phyloP scores from a whole-genome alignment of 37 sponge, comb jelly and placozoan genomes.

The Tethya wilhelma region DNA sequence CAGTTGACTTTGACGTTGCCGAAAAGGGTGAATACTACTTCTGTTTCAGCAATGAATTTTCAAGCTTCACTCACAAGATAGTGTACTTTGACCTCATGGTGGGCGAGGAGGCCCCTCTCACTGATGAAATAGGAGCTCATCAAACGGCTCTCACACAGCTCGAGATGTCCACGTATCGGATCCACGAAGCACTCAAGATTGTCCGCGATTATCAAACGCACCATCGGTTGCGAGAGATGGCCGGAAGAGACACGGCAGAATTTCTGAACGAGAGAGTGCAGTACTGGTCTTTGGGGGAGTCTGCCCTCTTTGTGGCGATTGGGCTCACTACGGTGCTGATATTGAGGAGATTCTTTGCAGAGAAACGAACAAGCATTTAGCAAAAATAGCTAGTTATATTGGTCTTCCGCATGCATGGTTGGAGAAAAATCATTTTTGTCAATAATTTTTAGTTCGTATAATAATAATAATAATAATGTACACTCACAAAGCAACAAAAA shows the following conservation, averaged over 20 bases:
- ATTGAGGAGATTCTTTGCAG: constrained; percentile 91
- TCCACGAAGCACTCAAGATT: constrained; percentile 91
- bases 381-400: not conserved
- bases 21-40: constrained; percentile 85
- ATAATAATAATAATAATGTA: no score
- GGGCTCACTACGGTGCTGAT: constrained; percentile 86
- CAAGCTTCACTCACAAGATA: constrained; percentile 95
- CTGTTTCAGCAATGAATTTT: constrained; percentile 99
- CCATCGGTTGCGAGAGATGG: constrained; percentile 83
- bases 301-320: constrained; percentile 81
- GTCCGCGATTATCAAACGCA: constrained; percentile 94
- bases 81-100: constrained; percentile 92
- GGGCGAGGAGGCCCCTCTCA: constrained; percentile 64
- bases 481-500: no score
- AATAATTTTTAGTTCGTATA: not conserved
- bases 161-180: constrained; percentile 81
- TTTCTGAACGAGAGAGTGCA: constrained; percentile 82
- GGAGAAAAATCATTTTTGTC: not conserved
- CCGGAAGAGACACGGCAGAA: constrained; percentile 85
- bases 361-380: constrained; percentile 77
- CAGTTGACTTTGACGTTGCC: constrained; percentile 63
- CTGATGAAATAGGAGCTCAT: constrained; percentile 56
- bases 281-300: constrained; percentile 92
- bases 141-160: constrained; percentile 92
- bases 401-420: not conserved